phyloP scores from a whole-genome alignment of 2,113 vertebrate species.

The Vulpes lagopus region DNA sequence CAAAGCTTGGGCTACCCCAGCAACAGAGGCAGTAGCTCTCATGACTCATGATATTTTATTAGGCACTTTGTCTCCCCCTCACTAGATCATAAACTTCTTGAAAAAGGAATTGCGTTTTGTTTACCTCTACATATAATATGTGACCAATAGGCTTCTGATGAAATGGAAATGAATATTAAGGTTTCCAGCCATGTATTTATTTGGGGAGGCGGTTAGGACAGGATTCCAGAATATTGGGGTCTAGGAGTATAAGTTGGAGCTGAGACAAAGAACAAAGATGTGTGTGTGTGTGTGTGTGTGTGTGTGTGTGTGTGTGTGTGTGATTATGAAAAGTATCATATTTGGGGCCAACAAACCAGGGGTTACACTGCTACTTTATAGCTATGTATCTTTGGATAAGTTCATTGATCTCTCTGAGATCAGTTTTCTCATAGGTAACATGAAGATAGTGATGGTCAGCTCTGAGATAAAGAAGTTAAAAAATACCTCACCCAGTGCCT shows the following conservation, averaged over 20 bases:
- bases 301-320: neutral
- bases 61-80: neutral
- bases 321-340: neutral
- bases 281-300: neutral
- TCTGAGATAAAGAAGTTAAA: neutral
- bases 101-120: neutral
- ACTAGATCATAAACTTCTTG: neutral
- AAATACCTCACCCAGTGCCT: neutral
- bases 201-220: neutral
- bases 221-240: neutral
- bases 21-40: neutral
- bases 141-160: neutral
- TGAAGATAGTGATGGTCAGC: neutral
- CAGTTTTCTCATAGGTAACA: neutral
- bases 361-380: neutral
- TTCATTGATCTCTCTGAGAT: neutral
- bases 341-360: neutral
- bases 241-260: neutral
- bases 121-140: slow-evolving; percentile 29
- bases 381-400: neutral
- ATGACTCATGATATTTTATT: neutral
- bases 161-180: neutral
- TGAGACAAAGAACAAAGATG: neutral
- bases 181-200: neutral
- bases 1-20: neutral